Evolutionary conservation across 2,797 vertebrate genomes (phyloP), one percentile per base, ranked within the genome.

Genomic region (Bradypodion ventrale): DNA sequence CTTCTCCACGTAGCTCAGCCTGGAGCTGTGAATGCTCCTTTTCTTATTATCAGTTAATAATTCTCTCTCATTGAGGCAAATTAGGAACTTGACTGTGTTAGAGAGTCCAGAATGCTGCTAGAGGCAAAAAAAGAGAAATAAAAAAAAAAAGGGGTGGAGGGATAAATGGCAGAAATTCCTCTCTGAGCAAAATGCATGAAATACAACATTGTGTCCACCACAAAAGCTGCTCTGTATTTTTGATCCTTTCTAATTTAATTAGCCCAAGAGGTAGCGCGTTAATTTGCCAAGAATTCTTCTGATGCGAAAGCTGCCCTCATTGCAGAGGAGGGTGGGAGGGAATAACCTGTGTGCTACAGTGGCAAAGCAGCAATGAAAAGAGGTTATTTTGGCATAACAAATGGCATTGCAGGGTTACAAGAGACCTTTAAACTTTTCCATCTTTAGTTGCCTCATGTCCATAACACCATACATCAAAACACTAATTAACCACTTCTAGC

Each of bases 211-310:
- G 97, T 98, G 97, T 98, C 98, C 97, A 97, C 97, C 97, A 98
- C 98, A 98, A 98, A 99, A 98, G 97, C 97, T 92, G 96, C 97
- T 98, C 97, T 98, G 97, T 98, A 97, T 96, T 98, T 98, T 97
- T 98, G 97, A 98, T 98, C 98, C 97, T 96, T 97, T 98, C 97
- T 99, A 98, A 99, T 99, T 99, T 98, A 99, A 99, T 99, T 99
- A 99, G 98, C 97, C 98, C 97, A 97, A 99, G 98, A 99, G 97
- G 98, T 99, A 98, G 97, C 95, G 97, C 97, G 97, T 98, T 99
- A 97, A 98, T 99, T 98, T 98, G 97, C 97, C 97, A 97, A 98
- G 97, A 98, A 98, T 98, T 98, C 97, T 97, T 98, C 97, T 98
- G 98, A 98, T 98, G 98, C 97, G 96, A 98, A 98, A 98, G 97